Conservation (phyloP, 2,888 invertebrate species). For the Cantharis rufa region DNA sequence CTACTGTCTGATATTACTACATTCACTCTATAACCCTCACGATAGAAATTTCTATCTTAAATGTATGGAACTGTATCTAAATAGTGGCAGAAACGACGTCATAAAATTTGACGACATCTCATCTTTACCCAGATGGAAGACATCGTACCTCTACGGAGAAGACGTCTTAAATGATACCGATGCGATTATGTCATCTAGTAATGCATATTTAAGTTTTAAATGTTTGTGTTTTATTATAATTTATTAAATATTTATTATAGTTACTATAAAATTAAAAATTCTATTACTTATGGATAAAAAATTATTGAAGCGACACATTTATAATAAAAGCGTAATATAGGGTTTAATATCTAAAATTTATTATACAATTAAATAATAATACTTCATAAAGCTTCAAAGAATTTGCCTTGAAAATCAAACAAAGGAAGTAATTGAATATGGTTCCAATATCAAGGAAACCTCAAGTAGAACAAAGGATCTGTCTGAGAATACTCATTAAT, state of each 20-base stretch:
- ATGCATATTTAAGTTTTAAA: background rate
- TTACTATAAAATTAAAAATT: background rate
- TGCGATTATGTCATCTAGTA: conserved; percentile 8
- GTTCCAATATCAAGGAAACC: conserved; percentile 43
- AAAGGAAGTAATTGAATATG: conserved; percentile 50
- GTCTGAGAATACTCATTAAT: conserved; percentile 42
- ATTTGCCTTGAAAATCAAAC: conserved; percentile 42
- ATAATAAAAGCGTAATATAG: background rate
- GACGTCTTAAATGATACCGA: conserved; percentile 15
- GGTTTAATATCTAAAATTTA: background rate
- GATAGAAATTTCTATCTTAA: conserved; percentile 16
- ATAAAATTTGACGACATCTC: conserved; percentile 40
- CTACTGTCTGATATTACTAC: conserved; percentile 4
- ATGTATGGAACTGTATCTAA: conserved; percentile 38
- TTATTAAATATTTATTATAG: background rate
- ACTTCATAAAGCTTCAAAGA: conserved; percentile 25
- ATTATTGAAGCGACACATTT: background rate
- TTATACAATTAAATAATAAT: conserved; percentile 22
- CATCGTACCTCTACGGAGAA: conserved; percentile 28
- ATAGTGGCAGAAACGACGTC: conserved; percentile 39
- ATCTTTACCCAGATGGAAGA: conserved; percentile 33
- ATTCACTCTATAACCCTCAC: conserved; percentile 18
- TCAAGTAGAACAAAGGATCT: conserved; percentile 42
- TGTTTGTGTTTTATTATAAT: background rate
- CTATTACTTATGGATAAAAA: background rate